Evolutionary conservation across 1,140 invertebrate species (phyloP).

Genomic region (Globodera rostochiensis): DNA sequence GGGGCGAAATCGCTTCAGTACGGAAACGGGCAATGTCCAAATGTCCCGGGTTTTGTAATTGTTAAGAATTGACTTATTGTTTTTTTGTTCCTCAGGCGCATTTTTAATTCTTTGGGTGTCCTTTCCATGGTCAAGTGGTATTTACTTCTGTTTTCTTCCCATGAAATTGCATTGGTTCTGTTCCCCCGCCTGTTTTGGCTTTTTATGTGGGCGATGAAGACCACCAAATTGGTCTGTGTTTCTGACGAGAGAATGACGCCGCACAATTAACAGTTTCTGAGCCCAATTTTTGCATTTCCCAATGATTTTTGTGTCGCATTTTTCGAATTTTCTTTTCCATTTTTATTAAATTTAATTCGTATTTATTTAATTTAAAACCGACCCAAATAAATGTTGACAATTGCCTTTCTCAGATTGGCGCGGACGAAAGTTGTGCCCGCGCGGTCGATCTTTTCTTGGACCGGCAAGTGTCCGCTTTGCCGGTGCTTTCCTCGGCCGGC

Average conservation of each 20-base stretch:
- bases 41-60: background rate
- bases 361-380: no score
- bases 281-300: background rate
- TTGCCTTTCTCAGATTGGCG: conserved; percentile 15
- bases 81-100: no score
- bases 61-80: background rate
- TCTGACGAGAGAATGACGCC: background rate
- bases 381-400: background rate
- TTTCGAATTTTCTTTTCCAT: no score
- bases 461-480: conserved; percentile 19
- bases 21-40: background rate
- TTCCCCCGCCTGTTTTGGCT: background rate
- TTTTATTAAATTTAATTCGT: no score
- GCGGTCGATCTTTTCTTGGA: conserved; percentile 34
- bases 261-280: background rate
- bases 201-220: background rate
- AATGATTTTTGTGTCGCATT: no score
- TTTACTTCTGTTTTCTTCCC: background rate
- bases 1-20: conserved; percentile 29
- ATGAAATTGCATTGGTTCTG: background rate
- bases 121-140: background rate
- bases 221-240: background rate
- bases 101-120: no score
- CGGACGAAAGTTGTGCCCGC: conserved; percentile 24
- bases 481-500: background rate